Base-by-base conservation (phyloP, 2,888 invertebrate species). In the Hyles lineata region DNA sequence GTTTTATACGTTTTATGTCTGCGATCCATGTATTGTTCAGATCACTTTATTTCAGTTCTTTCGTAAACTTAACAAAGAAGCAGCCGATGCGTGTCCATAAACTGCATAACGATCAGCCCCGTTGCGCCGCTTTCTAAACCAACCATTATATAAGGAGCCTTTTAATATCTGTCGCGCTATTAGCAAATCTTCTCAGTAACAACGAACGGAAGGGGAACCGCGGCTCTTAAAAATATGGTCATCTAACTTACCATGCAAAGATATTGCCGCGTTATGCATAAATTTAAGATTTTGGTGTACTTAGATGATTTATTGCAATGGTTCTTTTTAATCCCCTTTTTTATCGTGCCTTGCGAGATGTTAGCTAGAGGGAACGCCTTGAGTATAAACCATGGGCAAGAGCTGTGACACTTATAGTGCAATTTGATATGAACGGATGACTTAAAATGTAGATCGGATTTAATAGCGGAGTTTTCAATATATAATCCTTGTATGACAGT, bases 21-120 rank as follows among this genome's bases (percentile, higher is more conserved):
- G 35, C 23, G 8, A 4, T 43, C 11, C 21, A 63, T 63, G n/a
- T 21, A 63, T 43, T 63, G 35, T 63, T 35, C 35, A 63, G 63
- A 63, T 60, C 35, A 63, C 62, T 75, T 63, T 73, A 75, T 70
- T 72, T 72, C 29, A 61, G 25, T 25, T 72, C 23, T 32, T 74
- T 71, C 70, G 69, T 75, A 72, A 73, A 73, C 55, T 71, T 71
- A 71, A 71, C 73, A 75, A 72, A 70, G 63, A 63, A 21, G 9
- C 43, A 43, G 43, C 43, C 35, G 63, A 63, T 63, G 63, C 62
- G 32, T 61, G 43, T 25, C 60, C 25, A 61, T 50, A 71, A 70
- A 71, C 60, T 71, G 50, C 50, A 71, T 71, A 63, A 63, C 43
- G 63, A 71, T 71, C 61, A 61, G 61, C 60, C 59, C n/a, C 32